These are phyloP conservation scores for Diarsia rubi DNA, from an alignment of 2,888 invertebrate species.

Conservation along the genomic window DNA sequence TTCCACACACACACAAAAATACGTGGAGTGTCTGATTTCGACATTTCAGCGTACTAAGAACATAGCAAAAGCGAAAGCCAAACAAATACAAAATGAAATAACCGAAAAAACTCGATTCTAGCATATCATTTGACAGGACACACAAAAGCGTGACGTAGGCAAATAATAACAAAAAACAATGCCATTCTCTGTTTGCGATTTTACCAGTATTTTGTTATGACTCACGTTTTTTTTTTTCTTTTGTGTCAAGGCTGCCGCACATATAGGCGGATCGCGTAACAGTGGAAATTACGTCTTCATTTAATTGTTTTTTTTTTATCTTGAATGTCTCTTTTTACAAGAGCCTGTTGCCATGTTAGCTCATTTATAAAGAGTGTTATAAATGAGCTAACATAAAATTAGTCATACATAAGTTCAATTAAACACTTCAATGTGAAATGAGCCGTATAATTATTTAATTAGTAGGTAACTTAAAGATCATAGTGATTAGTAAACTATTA, in stretches of 20 bases:
- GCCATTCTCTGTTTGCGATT: not conserved
- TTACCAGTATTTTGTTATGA: not conserved
- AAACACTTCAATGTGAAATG: no score
- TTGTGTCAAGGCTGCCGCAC: not conserved
- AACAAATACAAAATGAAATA: not conserved
- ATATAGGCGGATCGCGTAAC: not conserved
- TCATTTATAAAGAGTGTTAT: no score
- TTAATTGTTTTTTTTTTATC: no score
- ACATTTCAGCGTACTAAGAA: not conserved
- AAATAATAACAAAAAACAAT: not conserved
- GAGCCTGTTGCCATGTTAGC: no score
- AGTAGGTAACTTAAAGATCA: no score
- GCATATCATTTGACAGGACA: not conserved
- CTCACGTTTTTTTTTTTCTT: not conserved
- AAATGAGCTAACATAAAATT: no score
- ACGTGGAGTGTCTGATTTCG: not conserved
- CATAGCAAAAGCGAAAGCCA: not conserved
- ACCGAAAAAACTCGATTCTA: not conserved
- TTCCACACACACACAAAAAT: not conserved
- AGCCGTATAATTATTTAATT: no score
- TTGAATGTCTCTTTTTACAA: no score
- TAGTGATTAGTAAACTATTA: no score
- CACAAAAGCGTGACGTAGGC: not conserved
- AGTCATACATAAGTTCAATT: no score
- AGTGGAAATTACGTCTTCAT: no score